Percentiles rank a stretch among this genome's conserved stretches.
Conservation (phyloP, 2,888 invertebrate species). For the Perdita meconis region DNA sequence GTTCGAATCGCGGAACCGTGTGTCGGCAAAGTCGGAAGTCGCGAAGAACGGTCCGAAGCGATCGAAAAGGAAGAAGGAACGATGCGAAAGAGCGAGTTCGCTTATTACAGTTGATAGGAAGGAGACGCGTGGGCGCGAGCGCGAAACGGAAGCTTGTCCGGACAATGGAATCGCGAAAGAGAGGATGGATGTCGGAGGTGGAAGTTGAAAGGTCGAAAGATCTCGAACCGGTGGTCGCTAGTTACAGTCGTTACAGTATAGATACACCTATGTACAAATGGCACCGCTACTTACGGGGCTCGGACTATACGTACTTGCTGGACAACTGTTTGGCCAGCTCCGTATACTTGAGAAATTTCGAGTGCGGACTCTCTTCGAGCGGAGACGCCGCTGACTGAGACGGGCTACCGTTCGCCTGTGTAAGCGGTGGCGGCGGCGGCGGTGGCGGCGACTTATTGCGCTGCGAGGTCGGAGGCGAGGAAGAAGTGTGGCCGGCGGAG, state of each 20-base stretch:
- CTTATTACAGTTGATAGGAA: no score
- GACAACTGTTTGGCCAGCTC: slow-evolving; percentile 99
- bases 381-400: slow-evolving; percentile 84
- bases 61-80: no score
- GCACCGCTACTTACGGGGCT: slow-evolving; percentile 84
- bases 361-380: slow-evolving; percentile 95
- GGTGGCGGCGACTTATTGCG: slow-evolving; percentile 85
- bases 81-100: no score
- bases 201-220: slow-evolving; percentile 56
- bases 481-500: slow-evolving; percentile 73
- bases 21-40: background rate
- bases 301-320: slow-evolving; percentile 95
- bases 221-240: slow-evolving; percentile 66
- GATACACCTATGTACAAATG: slow-evolving; percentile 84
- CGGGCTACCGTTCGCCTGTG: slow-evolving; percentile 83
- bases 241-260: slow-evolving; percentile 81
- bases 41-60: background rate
- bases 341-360: slow-evolving; percentile 99
- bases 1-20: background rate
- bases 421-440: slow-evolving; percentile 81
- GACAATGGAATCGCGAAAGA: slow-evolving; percentile 39
- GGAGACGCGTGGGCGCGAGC: no score
- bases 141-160: slow-evolving; percentile 2
- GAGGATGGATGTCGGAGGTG: slow-evolving; percentile 48
- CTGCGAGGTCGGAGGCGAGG: slow-evolving; percentile 85